phyloP scores from a whole-genome alignment of 2,113 vertebrate genomes.

The Otolemur garnettii region DNA sequence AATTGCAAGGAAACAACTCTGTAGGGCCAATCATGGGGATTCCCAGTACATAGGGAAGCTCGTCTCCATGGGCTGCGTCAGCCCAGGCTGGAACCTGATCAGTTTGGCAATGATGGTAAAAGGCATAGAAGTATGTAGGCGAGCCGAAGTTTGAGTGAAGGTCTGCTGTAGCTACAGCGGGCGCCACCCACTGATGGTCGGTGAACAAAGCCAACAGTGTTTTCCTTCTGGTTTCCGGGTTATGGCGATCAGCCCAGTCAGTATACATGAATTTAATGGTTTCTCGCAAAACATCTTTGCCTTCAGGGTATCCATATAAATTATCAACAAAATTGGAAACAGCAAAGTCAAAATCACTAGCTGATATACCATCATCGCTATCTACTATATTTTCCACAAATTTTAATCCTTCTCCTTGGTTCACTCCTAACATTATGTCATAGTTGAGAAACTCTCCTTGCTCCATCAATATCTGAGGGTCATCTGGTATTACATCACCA shows the following conservation, averaged over 20 bases:
- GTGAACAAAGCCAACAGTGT: constrained; percentile 97
- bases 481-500: constrained; percentile 98
- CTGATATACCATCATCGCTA: constrained; percentile 97
- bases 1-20: constrained; percentile 99
- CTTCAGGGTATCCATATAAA: constrained; percentile 98
- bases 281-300: constrained; percentile 98
- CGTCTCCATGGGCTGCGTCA: constrained; percentile 97
- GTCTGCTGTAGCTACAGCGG: constrained; percentile 98
- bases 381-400: constrained; percentile 99
- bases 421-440: constrained; percentile 99
- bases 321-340: constrained; percentile 99
- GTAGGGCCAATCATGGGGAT: constrained; percentile 99
- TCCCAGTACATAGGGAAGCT: constrained; percentile 98
- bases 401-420: constrained; percentile 98
- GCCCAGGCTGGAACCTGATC: constrained; percentile 99
- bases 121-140: constrained; percentile 98
- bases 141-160: constrained; percentile 99
- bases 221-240: constrained; percentile 97
- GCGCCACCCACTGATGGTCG: constrained; percentile 99
- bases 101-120: constrained; percentile 99
- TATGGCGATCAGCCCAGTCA: constrained; percentile 98
- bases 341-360: constrained; percentile 99
- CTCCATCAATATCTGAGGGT: constrained; percentile 99
- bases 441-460: constrained; percentile 99
- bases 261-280: constrained; percentile 99